Base-by-base conservation (phyloP, 2,797 vertebrate genomes). In the Muraenolepis orangiensis region DNA sequence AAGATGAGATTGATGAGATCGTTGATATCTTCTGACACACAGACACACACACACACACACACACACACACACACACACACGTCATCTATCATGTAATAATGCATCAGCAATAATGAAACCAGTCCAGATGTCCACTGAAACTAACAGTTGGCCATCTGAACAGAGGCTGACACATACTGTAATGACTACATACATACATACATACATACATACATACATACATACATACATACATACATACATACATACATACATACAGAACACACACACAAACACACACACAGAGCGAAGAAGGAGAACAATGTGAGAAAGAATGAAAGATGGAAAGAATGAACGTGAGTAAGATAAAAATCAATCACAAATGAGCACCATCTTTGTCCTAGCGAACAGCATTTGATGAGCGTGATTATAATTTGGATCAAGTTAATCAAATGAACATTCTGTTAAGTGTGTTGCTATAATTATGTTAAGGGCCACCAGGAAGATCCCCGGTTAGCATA, bases 41-140 rank as follows among this genome's bases (percentile, higher is more conserved):
- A 76, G 20, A 61, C 66, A 67, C 66, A 30, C 2, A 30, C 66
- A 30, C 66, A 66, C 1, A 66, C 57, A 64, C 64, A 66, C 8
- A 66, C 64, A 3, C 26, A 12, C 64, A 66, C 64, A 34, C 68
- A 66, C 0, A 68, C 71, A 32, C 71, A 57, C 51, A 16, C 71
- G 23, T 46, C 67, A 73, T 76, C 26, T 67, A 32, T 70, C 20
- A 34, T 14, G 8, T 57, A 66, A 86, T 71, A 86, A 76, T 74
- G n/a, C 72, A 80, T 87, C 85, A 89, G 78, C 82, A 82, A 74
- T 87, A 84, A 88, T 84, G 85, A 91, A 85, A 74, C 38, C 7
- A 66, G 75, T 85, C 88, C 88, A 92, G 89, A 90, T 92, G 89
- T 74, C 83, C 83, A 79, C 76, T 76, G 84, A 83, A 88, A 85